Conservation (phyloP, 64 coral and sea anemone species). For the Pocillopora verrucosa region DNA sequence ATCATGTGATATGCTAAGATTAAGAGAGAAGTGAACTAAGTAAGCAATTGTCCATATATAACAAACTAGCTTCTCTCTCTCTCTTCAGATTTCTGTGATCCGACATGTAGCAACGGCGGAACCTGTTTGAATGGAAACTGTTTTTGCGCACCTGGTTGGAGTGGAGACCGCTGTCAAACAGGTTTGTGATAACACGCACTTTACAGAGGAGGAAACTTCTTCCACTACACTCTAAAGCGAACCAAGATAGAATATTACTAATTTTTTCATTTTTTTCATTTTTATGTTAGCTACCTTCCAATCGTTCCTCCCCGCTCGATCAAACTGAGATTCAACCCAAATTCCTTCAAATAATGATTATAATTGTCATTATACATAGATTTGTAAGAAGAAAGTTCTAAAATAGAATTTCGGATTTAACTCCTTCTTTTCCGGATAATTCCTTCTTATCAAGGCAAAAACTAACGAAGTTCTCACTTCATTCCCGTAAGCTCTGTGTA, state of each 20-base stretch:
- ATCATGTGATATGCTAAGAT: too few relatives aligned
- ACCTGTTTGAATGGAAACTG: constrained; percentile 59
- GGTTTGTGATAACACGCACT: constrained; percentile 21
- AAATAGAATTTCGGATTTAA: not conserved
- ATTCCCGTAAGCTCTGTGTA: constrained; percentile 17
- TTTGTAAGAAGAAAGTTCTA: not conserved
- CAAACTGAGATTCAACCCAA: too few relatives aligned
- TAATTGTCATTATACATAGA: too few relatives aligned
- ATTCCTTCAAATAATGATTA: too few relatives aligned
- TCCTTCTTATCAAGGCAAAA: too few relatives aligned
- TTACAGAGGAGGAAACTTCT: too few relatives aligned
- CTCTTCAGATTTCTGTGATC: constrained; percentile 44
- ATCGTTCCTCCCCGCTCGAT: too few relatives aligned
- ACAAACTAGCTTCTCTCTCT: not conserved
- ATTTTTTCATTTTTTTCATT: too few relatives aligned
- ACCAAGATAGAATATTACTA: too few relatives aligned
- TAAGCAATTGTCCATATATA: not conserved
- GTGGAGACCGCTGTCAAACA: constrained; percentile 49
- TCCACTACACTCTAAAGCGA: not conserved
- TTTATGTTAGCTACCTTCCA: too few relatives aligned
- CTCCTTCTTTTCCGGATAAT: too few relatives aligned
- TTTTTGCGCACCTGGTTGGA: constrained; percentile 40
- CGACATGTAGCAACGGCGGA: constrained; percentile 63
- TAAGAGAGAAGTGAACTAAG: too few relatives aligned
- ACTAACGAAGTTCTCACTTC: not conserved